Conservation (phyloP, 1,140 invertebrate genomes). For the Oreohelix idahoensis region DNA sequence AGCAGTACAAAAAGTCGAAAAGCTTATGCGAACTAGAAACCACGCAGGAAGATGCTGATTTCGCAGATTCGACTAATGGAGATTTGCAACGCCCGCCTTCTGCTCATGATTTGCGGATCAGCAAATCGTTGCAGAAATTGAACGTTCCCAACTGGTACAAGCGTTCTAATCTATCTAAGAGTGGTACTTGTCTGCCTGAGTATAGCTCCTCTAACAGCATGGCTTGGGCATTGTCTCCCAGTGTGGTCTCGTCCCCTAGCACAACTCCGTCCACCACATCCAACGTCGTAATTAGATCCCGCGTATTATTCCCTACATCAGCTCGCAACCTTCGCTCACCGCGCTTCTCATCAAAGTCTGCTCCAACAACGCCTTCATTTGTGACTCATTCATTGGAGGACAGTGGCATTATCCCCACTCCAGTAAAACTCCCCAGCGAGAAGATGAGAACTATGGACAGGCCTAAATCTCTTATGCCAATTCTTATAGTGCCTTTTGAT, state of each 20-base stretch:
- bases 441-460: slow-evolving; percentile 61
- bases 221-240: slow-evolving; percentile 50
- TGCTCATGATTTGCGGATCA: slow-evolving; percentile 92
- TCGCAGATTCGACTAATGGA: slow-evolving; percentile 31
- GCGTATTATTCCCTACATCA: slow-evolving; percentile 57
- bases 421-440: slow-evolving; percentile 62
- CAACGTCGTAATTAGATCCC: slow-evolving; percentile 65
- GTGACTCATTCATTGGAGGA: slow-evolving; percentile 25
- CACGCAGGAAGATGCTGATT: slow-evolving; percentile 58
- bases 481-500: slow-evolving; percentile 67
- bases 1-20: slow-evolving; percentile 65
- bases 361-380: slow-evolving; percentile 32
- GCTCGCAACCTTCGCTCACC: slow-evolving; percentile 49
- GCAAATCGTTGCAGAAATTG: slow-evolving; percentile 91
- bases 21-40: slow-evolving; percentile 67
- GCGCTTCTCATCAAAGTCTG: slow-evolving; percentile 41
- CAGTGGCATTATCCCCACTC: slow-evolving; percentile 41
- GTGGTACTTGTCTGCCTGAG: slow-evolving; percentile 57
- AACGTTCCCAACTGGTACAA: slow-evolving; percentile 97
- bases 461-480: slow-evolving; percentile 63
- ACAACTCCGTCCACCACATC: slow-evolving; percentile 52
- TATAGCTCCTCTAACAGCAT: slow-evolving; percentile 60
- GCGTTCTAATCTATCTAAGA: slow-evolving; percentile 77
- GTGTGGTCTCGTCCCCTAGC: slow-evolving; percentile 61
- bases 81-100: slow-evolving; percentile 78